Evolutionary conservation across 2,888 invertebrate genomes (phyloP).

Genomic region (Drosophila infuscata): DNA sequence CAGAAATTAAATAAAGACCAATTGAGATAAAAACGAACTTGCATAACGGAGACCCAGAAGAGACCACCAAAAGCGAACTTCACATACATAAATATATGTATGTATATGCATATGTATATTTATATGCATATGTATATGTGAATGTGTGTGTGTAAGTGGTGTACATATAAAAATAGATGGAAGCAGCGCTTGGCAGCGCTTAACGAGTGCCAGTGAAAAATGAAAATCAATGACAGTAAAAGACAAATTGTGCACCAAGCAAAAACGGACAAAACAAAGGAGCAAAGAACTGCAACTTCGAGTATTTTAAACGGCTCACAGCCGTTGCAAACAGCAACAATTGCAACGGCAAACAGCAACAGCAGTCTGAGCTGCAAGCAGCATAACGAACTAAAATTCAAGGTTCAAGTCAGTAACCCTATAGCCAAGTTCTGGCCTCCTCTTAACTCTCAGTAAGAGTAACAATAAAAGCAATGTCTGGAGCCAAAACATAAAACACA

Average conservation of each 20-base stretch:
- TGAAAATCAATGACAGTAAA: slow-evolving; percentile 80
- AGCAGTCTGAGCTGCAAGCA: slow-evolving; percentile 53
- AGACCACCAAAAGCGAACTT: slow-evolving; percentile 64
- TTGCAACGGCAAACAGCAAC: slow-evolving; percentile 41
- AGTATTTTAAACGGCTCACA: slow-evolving; percentile 70
- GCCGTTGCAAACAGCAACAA: slow-evolving; percentile 26
- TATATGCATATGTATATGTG: neutral
- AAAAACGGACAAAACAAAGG: slow-evolving; percentile 68
- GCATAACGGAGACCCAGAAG: slow-evolving; percentile 48
- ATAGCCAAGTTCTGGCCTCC: slow-evolving; percentile 61
- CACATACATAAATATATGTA: slow-evolving; percentile 1
- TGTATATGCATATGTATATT: neutral
- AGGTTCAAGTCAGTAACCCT: slow-evolving; percentile 82
- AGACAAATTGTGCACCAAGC: slow-evolving; percentile 77
- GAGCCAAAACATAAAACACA: slow-evolving; percentile 60
- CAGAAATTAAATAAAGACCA: slow-evolving; percentile 8
- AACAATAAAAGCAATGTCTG: slow-evolving; percentile 73
- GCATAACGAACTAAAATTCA: slow-evolving; percentile 75
- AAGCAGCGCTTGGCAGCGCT: slow-evolving; percentile 18
- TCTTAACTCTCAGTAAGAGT: slow-evolving; percentile 42
- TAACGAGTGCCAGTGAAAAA: slow-evolving; percentile 75
- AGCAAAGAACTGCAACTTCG: slow-evolving; percentile 46
- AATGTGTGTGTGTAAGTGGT: slow-evolving; percentile 13
- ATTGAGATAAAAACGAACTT: slow-evolving; percentile 38
- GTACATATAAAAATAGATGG: slow-evolving; percentile 11